Percentiles rank a stretch among this genome's conserved stretches.
Evolutionary conservation across 2,888 invertebrate species (phyloP).

Genomic region (Agrypnus murinus): DNA sequence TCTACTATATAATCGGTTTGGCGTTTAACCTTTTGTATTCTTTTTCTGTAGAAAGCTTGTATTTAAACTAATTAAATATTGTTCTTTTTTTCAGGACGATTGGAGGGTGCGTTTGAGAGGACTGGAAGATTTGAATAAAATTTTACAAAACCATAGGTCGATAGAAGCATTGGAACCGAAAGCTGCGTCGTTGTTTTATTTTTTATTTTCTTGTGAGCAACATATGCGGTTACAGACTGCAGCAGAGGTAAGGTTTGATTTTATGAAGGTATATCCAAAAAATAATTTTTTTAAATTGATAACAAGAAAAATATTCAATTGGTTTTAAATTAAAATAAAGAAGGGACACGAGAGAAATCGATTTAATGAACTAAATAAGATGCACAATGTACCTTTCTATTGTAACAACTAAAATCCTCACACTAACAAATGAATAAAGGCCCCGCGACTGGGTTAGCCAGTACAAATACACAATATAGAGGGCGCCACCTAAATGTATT

Average conservation of each 20-base stretch:
- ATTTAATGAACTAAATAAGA: too few relatives aligned
- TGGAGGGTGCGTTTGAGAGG: slow-evolving; percentile 75
- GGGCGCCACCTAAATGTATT: too few relatives aligned
- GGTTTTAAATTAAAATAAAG: too few relatives aligned
- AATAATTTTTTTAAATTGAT: too few relatives aligned
- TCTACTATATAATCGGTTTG: neutral
- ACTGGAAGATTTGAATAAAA: slow-evolving; percentile 75
- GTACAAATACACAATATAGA: too few relatives aligned
- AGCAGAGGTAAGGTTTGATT: slow-evolving; percentile 60
- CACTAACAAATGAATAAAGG: too few relatives aligned
- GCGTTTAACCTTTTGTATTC: neutral
- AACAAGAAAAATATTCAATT: too few relatives aligned
- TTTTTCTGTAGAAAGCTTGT: neutral
- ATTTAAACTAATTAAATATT: neutral
- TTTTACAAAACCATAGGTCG: slow-evolving; percentile 73
- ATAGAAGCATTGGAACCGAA: slow-evolving; percentile 75
- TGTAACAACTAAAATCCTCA: too few relatives aligned
- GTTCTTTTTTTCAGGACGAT: slow-evolving; percentile 71
- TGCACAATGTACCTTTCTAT: too few relatives aligned
- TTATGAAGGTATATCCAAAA: too few relatives aligned
- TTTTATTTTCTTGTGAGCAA: slow-evolving; percentile 79
- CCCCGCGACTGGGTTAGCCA: too few relatives aligned
- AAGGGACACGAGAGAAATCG: too few relatives aligned
- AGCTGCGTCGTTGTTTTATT: slow-evolving; percentile 77
- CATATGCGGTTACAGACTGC: slow-evolving; percentile 62